Evolutionary conservation across 2,113 vertebrate genomes (phyloP).

Genomic region (Tragulus kanchil): DNA sequence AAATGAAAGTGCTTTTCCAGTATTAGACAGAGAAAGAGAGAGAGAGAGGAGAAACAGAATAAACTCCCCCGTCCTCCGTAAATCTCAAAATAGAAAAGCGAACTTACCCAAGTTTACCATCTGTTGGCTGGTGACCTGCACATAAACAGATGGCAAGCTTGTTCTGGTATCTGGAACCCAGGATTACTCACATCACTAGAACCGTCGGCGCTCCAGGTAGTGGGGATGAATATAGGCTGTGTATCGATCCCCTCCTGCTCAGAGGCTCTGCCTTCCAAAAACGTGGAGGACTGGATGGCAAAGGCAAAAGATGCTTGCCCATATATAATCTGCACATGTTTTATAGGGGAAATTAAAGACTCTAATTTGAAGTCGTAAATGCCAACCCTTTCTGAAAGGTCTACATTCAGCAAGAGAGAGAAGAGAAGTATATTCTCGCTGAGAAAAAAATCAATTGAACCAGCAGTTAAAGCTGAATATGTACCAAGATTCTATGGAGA

Average conservation of each 20-base stretch:
- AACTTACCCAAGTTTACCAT: not conserved
- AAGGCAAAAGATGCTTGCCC: not conserved
- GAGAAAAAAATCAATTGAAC: slow-evolving; percentile 25
- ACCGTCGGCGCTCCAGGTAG: not conserved
- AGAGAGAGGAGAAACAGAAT: not conserved
- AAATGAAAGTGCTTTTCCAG: not conserved
- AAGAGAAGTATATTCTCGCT: not conserved
- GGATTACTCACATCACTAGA: not conserved
- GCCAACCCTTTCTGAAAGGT: not conserved
- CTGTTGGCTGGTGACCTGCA: slow-evolving; percentile 50
- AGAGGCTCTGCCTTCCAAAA: not conserved
- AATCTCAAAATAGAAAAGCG: slow-evolving; percentile 58
- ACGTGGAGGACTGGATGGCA: not conserved
- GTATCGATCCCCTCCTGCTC: not conserved
- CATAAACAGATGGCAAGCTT: not conserved
- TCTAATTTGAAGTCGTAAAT: slow-evolving; percentile 47
- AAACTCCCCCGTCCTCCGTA: not conserved
- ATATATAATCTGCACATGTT: not conserved
- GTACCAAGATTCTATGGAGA: not conserved
- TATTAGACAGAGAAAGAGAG: not conserved
- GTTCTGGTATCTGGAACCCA: not conserved
- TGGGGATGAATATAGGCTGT: slow-evolving; percentile 28
- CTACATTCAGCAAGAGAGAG: slow-evolving; percentile 39
- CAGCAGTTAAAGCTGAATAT: not conserved
- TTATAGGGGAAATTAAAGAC: slow-evolving; percentile 20